phyloP scores from a whole-genome alignment of 2,888 invertebrate genomes.

The Diarsia dahlii region DNA sequence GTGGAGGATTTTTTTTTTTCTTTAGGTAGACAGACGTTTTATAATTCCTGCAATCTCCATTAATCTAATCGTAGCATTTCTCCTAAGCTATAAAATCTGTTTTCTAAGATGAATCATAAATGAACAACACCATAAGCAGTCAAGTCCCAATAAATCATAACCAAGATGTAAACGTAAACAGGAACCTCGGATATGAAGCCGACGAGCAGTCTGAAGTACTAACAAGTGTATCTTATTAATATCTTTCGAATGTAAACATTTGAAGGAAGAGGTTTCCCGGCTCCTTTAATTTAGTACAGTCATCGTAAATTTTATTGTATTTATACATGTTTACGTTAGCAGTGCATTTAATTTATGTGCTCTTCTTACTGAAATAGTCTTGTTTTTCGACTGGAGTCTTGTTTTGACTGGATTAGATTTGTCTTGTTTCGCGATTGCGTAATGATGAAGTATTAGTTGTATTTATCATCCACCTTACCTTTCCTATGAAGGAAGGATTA shows the following conservation, averaged over 20 bases:
- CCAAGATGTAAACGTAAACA: constrained; percentile 62
- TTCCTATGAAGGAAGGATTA: too few species aligned
- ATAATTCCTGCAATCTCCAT: neutral
- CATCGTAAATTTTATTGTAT: constrained; percentile 49
- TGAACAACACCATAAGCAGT: constrained; percentile 26
- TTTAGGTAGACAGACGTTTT: neutral
- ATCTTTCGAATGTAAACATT: constrained; percentile 59
- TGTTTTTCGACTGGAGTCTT: constrained; percentile 11
- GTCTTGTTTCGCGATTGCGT: constrained; percentile 4
- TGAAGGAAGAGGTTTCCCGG: constrained; percentile 52
- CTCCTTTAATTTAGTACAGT: constrained; percentile 51
- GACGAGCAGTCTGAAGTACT: constrained; percentile 70
- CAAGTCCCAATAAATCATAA: constrained; percentile 68
- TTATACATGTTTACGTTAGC: constrained; percentile 26
- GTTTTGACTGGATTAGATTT: neutral
- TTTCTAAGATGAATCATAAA: constrained; percentile 6
- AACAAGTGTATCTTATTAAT: constrained; percentile 71
- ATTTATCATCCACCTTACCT: neutral
- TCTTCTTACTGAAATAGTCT: constrained; percentile 21
- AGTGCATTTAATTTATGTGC: constrained; percentile 28
- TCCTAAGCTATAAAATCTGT: neutral
- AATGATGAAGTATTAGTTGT: neutral
- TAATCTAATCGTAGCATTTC: neutral
- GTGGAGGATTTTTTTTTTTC: too few species aligned
- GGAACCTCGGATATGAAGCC: constrained; percentile 42